A percentile compares a stretch with the other conserved stretches of the same genome.
These are phyloP conservation scores for Pelusios castaneus DNA, from an alignment of 2,113 vertebrate species.

Conservation along the genomic window DNA sequence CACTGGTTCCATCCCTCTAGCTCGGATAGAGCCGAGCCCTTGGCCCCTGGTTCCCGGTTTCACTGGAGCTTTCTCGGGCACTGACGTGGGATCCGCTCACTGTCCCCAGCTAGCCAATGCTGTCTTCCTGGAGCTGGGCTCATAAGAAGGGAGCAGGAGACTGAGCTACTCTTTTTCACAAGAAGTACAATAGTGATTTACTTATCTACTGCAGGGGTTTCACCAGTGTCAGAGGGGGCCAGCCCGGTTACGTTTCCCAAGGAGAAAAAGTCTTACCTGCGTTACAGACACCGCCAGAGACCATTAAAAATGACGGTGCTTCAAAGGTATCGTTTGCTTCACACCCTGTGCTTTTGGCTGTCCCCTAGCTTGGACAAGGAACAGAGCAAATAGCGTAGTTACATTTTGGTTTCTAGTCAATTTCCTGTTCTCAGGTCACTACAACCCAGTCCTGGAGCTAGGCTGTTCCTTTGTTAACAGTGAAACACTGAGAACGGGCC, in stretches of 20 bases:
- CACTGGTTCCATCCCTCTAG: too few species aligned
- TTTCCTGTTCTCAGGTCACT: not conserved
- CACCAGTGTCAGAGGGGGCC: not conserved
- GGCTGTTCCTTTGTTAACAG: not conserved
- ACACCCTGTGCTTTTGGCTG: not conserved
- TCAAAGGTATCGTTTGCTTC: not conserved
- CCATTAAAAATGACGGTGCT: not conserved
- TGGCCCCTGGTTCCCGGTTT: not conserved
- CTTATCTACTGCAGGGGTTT: not conserved
- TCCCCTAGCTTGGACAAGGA: not conserved
- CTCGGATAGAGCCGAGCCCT: too few species aligned
- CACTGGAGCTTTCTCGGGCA: too few species aligned
- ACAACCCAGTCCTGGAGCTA: not conserved
- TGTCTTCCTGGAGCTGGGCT: not conserved
- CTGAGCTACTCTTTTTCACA: too few species aligned
- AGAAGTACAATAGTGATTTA: not conserved
- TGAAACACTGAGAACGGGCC: not conserved
- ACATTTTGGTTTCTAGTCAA: not conserved
- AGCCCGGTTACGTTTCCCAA: not conserved
- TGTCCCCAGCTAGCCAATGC: not conserved
- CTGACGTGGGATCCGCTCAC: too few species aligned
- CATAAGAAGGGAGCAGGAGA: too few species aligned
- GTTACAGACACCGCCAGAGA: not conserved
- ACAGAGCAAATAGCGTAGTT: not conserved
- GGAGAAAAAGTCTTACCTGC: not conserved